Conservation (phyloP, 2,113 vertebrate species). For the Chaenogobius annularis region DNA sequence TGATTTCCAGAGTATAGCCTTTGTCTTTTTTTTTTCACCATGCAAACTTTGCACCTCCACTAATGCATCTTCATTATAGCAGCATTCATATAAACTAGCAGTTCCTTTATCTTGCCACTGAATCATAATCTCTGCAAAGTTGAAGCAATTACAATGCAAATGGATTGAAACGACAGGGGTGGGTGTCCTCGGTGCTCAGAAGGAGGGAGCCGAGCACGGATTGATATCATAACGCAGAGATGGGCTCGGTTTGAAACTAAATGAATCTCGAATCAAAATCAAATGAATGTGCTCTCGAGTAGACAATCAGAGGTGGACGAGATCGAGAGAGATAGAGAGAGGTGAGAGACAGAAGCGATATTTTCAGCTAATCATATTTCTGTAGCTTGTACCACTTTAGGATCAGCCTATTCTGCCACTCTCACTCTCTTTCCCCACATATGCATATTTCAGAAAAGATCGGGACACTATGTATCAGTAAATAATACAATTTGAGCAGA, state of each 20-base stretch:
- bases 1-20: background rate
- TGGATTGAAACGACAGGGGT: conserved; percentile 36
- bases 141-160: conserved; percentile 50
- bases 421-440: background rate
- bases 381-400: conserved; percentile 25
- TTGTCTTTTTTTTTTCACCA: background rate
- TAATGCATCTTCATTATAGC: conserved; percentile 30
- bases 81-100: conserved; percentile 22
- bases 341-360: conserved; percentile 8
- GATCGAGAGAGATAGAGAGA: background rate
- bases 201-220: conserved; percentile 31
- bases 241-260: conserved; percentile 47
- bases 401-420: background rate
- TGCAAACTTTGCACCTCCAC: background rate
- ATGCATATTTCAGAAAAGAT: background rate
- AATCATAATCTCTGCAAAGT: conserved; percentile 41
- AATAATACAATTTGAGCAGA: background rate
- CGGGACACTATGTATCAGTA: background rate
- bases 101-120: conserved; percentile 22
- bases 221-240: conserved; percentile 44
- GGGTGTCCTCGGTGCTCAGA: conserved; percentile 27
- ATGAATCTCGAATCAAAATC: conserved; percentile 62
- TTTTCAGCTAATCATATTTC: conserved; percentile 51
- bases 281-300: conserved; percentile 50
- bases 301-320: conserved; percentile 30